Base-by-base conservation (phyloP, 2,797 vertebrate species). In the Parauchenoglanis punctatus region DNA sequence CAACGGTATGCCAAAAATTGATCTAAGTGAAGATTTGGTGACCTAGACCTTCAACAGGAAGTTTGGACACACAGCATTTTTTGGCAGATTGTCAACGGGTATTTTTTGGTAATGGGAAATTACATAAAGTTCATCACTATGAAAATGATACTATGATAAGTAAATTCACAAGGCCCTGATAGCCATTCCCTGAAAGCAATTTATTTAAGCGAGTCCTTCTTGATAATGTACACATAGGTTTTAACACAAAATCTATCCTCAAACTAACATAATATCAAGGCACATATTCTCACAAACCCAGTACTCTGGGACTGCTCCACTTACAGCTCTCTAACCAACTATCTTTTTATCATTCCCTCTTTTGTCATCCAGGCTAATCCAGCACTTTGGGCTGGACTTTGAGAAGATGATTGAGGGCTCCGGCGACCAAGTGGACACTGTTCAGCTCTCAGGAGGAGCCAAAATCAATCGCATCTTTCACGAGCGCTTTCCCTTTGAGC, bases 401-500 rank as follows among this genome's bases (percentile, higher is more conserved):
- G 97, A 98, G 93, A 97, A 98, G 93, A 93, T 96, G 73, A 98
- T 99, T 0, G 97, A 98, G 91, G 98, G 98, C 81, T 98, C 96
- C 2, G 97, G 97, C 5, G 96, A 98, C 91, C 96, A 97, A 91
- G 97, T 99, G 18, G 97, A 99, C 89, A 99, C 97, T 0, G 90
- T 95, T 58, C 95, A 96, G 89, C 96, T 99, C 88, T 99, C 97
- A 18, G 97, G 97, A 90, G 98, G 98, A 67, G 98, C 98, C 52
- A 97, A 96, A 93, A 99, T 99, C 93, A 99, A 99, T 91, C 96
- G 96, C 23, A 96, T 99, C 93, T 99, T 99, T 93, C 97, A 99
- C 2, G 96, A 98, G 83, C 96, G 95, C 61, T 98, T 99, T 92
- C 98, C 97, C 13, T 96, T 96, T 90, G 96, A 97, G 86, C 95